Percentiles rank a stretch among this genome's conserved stretches.
Conservation (phyloP, 2,113 vertebrate genomes). For the human (Homo sapiens) region GRCh38 chr9:71748501-71749000, state of each 20-base stretch:
- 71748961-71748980: not conserved
- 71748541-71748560: constrained; percentile 32
- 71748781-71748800: not conserved
- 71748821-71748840: not conserved
- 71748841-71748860: not conserved
- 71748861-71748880: not conserved
- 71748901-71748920: not conserved
- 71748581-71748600: constrained; percentile 40
- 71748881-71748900: not conserved
- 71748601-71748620: not conserved
- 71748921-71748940: not conserved
- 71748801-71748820: not conserved
- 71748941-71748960: not conserved
- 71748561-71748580: not conserved
- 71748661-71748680: not conserved
- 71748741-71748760: not conserved
- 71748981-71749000: not conserved
- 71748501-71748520: not conserved
- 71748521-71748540: constrained; percentile 57
- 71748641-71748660: not conserved
- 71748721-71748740: not conserved
- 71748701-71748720: not conserved
- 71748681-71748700: not conserved
- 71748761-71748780: not conserved
- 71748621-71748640: too few species aligned